Evolutionary conservation across 2,113 vertebrate species (phyloP).

Genomic region (Saguinus imperator): DNA sequence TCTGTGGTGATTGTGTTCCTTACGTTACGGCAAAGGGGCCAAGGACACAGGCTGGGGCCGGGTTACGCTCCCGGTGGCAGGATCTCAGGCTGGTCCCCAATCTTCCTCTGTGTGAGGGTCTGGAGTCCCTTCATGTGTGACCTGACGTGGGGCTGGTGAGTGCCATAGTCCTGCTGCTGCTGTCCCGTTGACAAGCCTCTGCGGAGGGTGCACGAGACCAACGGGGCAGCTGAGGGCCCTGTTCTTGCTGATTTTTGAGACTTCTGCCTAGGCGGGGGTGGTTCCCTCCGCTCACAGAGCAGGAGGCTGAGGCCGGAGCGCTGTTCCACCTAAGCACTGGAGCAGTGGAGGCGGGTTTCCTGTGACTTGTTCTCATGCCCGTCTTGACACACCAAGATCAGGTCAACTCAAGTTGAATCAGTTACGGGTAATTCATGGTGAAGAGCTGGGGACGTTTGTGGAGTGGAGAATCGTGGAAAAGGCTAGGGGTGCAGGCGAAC

Average conservation of each 20-base stretch:
- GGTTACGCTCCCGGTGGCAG: accelerated
- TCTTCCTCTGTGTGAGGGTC: background rate
- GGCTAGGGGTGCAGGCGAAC: no score
- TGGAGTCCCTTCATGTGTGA: background rate
- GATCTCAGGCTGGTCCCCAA: background rate
- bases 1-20: background rate
- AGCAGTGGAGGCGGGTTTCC: background rate
- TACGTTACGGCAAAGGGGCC: no score
- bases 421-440: background rate
- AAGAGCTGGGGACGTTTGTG: background rate
- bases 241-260: background rate
- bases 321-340: accelerated
- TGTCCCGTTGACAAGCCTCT: accelerated
- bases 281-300: accelerated
- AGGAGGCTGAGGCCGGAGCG: background rate
- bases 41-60: background rate
- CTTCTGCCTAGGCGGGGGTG: background rate
- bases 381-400: accelerated
- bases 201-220: background rate
- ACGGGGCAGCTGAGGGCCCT: accelerated
- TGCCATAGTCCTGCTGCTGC: no score
- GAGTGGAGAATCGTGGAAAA: background rate
- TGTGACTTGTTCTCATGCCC: no score
- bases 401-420: background rate
- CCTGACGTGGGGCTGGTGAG: background rate